A percentile compares a stretch with the other conserved stretches of the same genome.
phyloP scores from a whole-genome alignment of 2,888 invertebrate genomes.

The Watsonalla cultraria region DNA sequence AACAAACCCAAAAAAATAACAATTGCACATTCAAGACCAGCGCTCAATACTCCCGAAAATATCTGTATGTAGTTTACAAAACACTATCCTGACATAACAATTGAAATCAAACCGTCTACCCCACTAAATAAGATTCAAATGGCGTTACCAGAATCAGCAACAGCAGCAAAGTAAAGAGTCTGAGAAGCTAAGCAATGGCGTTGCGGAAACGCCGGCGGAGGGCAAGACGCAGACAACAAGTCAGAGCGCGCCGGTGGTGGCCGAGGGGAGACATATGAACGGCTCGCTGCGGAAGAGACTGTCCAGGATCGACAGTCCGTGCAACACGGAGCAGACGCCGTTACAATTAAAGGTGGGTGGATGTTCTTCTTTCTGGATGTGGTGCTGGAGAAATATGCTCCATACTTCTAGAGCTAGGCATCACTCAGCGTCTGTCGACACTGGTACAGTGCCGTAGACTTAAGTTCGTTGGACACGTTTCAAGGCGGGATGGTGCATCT shows the following conservation, averaged over 20 bases:
- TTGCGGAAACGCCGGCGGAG: slow-evolving; percentile 3
- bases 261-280: slow-evolving; percentile 43
- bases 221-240: not conserved
- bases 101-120: not conserved
- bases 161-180: slow-evolving; percentile 18
- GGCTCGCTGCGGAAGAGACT: slow-evolving; percentile 48
- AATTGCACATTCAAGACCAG: too few species aligned
- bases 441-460: too few species aligned
- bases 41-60: too few species aligned
- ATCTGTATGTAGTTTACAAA: too few species aligned
- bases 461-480: too few species aligned
- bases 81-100: too few species aligned
- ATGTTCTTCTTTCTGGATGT: too few species aligned
- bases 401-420: too few species aligned
- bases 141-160: slow-evolving; percentile 19
- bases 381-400: too few species aligned
- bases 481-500: too few species aligned
- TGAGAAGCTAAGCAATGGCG: slow-evolving; percentile 11
- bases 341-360: slow-evolving; percentile 41
- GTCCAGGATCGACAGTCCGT: slow-evolving; percentile 44
- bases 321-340: slow-evolving; percentile 37
- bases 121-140: not conserved
- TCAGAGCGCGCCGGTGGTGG: not conserved
- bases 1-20: too few species aligned
- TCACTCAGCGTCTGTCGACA: too few species aligned